A percentile compares a stretch with the other conserved stretches of the same genome.
phyloP scores from a whole-genome alignment of 2,797 vertebrate species.

The Schizopygopsis malacanthus region DNA sequence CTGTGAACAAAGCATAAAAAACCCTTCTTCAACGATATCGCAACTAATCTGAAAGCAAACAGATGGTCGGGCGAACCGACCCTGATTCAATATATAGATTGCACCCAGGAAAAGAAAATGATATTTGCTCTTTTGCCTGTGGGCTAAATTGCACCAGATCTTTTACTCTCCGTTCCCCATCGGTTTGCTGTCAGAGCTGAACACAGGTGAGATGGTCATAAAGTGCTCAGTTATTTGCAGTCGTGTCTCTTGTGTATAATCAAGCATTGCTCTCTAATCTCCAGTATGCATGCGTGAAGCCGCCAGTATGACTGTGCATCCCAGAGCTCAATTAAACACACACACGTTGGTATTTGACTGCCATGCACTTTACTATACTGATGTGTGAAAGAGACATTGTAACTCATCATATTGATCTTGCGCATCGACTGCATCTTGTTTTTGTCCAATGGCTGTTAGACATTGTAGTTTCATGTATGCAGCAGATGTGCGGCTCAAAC shows the following conservation, averaged over 20 bases:
- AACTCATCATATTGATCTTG: background rate
- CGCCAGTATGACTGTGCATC: slow-evolving; percentile 15
- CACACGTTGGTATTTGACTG: background rate
- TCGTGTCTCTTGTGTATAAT: slow-evolving; percentile 17
- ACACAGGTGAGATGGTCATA: background rate
- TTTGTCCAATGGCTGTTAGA: background rate
- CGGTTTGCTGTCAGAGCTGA: background rate
- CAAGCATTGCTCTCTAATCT: slow-evolving; percentile 9
- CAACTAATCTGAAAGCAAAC: slow-evolving; percentile 12
- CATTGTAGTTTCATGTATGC: background rate
- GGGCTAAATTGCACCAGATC: background rate
- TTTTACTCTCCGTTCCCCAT: background rate
- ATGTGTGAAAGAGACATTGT: background rate
- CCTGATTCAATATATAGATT: slow-evolving; percentile 35
- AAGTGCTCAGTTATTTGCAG: slow-evolving; percentile 4
- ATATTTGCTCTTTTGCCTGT: background rate
- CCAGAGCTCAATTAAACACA: slow-evolving; percentile 22
- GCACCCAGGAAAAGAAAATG: background rate
- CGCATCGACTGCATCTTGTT: too few relatives aligned
- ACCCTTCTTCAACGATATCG: background rate
- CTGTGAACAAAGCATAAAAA: background rate
- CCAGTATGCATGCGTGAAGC: background rate
- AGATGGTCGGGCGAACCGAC: background rate
- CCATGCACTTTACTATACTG: background rate
- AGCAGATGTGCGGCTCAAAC: background rate